phyloP scores from a whole-genome alignment of 2,888 invertebrate genomes.

The Lepas anatifera region DNA sequence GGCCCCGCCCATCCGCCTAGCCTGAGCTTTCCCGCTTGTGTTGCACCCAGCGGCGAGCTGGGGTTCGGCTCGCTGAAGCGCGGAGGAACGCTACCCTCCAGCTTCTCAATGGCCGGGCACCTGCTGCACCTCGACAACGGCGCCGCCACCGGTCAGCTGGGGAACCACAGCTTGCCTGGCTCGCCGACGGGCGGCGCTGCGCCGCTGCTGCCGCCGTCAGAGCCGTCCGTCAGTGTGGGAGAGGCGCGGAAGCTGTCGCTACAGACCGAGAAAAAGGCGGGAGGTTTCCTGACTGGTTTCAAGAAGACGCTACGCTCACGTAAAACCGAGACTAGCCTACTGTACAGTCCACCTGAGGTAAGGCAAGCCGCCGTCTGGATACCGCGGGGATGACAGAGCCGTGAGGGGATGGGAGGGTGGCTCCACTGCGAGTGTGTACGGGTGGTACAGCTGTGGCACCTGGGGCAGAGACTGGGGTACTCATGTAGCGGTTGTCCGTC shows the following conservation, averaged over 20 bases:
- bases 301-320: constrained; percentile 1
- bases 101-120: no score
- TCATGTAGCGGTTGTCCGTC: no score
- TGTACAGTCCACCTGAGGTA: background rate
- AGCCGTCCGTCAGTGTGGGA: no score
- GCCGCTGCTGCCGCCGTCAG: background rate
- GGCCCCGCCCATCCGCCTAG: background rate
- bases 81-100: background rate
- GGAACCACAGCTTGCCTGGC: background rate
- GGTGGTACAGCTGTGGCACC: background rate
- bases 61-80: background rate
- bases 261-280: background rate
- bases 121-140: background rate
- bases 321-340: constrained; percentile 4
- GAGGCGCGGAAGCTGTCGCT: background rate
- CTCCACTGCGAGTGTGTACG: background rate
- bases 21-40: background rate
- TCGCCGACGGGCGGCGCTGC: background rate
- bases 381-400: background rate
- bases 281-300: background rate
- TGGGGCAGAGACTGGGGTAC: no score
- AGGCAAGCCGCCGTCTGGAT: background rate
- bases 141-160: background rate
- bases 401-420: background rate
- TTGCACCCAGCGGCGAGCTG: background rate